Conservation (phyloP, 92 coral and sea anemone species). For the Porites lobata region DNA sequence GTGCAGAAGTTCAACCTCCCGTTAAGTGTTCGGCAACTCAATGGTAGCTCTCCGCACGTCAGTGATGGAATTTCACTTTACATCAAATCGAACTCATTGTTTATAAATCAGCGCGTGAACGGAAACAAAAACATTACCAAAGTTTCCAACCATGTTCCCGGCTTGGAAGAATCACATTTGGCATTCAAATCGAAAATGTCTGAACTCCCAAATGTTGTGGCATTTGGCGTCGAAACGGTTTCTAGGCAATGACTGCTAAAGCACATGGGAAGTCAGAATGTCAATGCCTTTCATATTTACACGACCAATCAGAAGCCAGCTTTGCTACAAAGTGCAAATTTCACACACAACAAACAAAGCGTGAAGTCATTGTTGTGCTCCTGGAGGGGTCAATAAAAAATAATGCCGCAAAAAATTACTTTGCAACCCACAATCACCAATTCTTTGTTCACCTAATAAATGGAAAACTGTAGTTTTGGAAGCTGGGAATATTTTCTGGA, state of each 20-base stretch:
- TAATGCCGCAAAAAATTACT: background rate
- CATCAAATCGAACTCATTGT: background rate
- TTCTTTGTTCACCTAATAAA: background rate
- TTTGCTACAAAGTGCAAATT: background rate
- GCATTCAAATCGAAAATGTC: background rate
- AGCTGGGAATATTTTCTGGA: too few relatives aligned
- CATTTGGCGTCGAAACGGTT: conserved; percentile 40
- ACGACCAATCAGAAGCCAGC: conserved; percentile 48
- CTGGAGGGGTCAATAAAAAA: background rate
- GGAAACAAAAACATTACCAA: background rate
- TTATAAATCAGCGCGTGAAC: background rate
- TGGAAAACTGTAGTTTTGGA: background rate
- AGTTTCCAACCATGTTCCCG: background rate
- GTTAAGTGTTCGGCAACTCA: background rate
- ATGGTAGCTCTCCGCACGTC: background rate
- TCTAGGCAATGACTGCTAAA: conserved; percentile 41
- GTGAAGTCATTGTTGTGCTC: conserved; percentile 15
- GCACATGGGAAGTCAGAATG: conserved; percentile 7
- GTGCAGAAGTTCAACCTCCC: background rate
- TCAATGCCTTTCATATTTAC: background rate
- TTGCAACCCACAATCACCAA: background rate
- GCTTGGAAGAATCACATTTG: background rate
- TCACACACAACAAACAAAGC: background rate
- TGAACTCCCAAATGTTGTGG: background rate
- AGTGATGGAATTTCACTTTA: conserved; percentile 35